phyloP scores from a whole-genome alignment of 2,888 invertebrate genomes.

The Athalia cordata region DNA sequence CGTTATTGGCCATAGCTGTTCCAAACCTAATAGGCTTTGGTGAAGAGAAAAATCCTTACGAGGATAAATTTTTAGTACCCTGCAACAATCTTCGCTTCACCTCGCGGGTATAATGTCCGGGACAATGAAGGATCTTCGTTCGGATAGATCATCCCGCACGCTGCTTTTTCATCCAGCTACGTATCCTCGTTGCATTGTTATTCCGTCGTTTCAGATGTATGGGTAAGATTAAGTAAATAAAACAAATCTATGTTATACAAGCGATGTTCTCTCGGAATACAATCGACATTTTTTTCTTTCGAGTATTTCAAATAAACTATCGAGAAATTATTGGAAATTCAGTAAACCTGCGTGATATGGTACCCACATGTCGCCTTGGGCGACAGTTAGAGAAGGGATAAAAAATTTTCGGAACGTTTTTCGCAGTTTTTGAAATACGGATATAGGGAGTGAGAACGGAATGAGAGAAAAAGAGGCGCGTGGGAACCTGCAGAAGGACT shows the following conservation, averaged over 20 bases:
- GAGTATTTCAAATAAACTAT: too few relatives aligned
- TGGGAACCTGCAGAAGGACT: constrained; percentile 59
- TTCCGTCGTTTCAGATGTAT: too few relatives aligned
- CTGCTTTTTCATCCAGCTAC: neutral
- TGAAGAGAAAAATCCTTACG: constrained; percentile 52
- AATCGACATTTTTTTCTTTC: too few relatives aligned
- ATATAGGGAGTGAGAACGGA: constrained; percentile 5
- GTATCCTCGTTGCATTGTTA: too few relatives aligned
- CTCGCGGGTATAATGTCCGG: neutral
- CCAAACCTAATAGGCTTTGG: constrained; percentile 64
- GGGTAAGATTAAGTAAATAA: too few relatives aligned
- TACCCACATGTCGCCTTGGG: neutral
- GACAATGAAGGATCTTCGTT: neutral
- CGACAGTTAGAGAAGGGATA: neutral
- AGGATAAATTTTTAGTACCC: constrained; percentile 54
- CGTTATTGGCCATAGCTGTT: constrained; percentile 48
- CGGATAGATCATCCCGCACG: neutral
- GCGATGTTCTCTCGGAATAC: too few relatives aligned
- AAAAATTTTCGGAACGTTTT: neutral
- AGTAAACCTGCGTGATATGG: too few relatives aligned
- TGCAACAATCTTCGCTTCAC: neutral
- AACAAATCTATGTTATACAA: too few relatives aligned
- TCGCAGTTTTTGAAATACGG: neutral
- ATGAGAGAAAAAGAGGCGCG: constrained; percentile 30
- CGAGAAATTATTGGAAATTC: too few relatives aligned